Evolutionary conservation across 2,888 invertebrate species (phyloP), one percentile per base, ranked within the genome.

Genomic region (Dyspetes luteomarginatus): DNA sequence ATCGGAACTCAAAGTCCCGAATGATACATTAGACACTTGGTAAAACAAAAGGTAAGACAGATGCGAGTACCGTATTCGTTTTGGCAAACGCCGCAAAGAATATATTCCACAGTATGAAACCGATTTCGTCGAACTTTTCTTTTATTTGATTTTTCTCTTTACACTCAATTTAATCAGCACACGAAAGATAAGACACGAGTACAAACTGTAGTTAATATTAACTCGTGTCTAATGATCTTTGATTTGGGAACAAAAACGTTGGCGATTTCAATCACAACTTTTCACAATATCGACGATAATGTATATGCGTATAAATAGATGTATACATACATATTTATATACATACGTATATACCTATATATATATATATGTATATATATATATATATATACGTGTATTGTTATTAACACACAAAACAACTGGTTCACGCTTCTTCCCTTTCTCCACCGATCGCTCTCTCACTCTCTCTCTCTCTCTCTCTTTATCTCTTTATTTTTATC

Each of bases 391-490:
- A 4, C 12, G 36, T 30, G 30, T 58, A 2, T 36, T 12, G 43
- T 72, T 48, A 36, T 60, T 36, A 48, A 19, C 71, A 77, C 77
- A 43, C 26, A 41, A 64, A 71, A 65, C 56, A 77, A 77, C 30
- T 24, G 56, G 28, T 62, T 19, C 26, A 50, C 69, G 55, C 41
- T 48, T 58, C 1, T 75, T 30, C 19, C 52, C 2, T 48, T 15
- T 56, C 19, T 15, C 22, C 30, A 28, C 28, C 55, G 24, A 24
- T 71, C 28, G 26, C 15, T 19, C 22, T 41, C 9, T 24, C 55
- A 64, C 26, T 60, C 50, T 22, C 28, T 22, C 48, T 62, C 62
- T 43, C 52, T 71, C 12, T 65, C 26, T 60, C 19, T 1, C 24
- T 36, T 26, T 60, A 7, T 0, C 36, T 58, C 24, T 7, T 3